Conservation (phyloP, 2,113 vertebrate genomes). For the Euleptes europaea region DNA sequence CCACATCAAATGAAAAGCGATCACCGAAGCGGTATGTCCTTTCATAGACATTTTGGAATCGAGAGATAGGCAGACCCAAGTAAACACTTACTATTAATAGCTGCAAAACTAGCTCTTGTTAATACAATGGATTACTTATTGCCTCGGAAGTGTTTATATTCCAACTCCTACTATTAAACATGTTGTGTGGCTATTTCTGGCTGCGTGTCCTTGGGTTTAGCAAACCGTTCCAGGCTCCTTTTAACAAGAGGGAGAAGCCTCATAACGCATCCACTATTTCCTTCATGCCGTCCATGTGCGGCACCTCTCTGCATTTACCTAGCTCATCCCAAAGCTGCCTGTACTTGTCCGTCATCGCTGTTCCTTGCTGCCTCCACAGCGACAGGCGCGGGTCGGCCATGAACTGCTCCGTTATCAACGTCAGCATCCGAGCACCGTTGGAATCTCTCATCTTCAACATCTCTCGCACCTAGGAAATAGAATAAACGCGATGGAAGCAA, state of each 20-base stretch:
- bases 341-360: conserved; percentile 96
- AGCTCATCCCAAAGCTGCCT: conserved; percentile 94
- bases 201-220: conserved; percentile 4
- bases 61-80: conserved; percentile 27
- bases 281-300: conserved; percentile 19
- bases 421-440: conserved; percentile 94
- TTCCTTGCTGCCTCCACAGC: conserved; percentile 95
- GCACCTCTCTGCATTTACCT: conserved; percentile 71
- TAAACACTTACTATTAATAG: conserved; percentile 41
- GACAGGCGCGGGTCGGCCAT: conserved; percentile 92
- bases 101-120: conserved; percentile 25
- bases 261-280: conserved; percentile 8
- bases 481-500: conserved; percentile 41
- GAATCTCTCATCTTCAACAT: conserved; percentile 98
- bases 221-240: conserved; percentile 12
- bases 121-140: conserved; percentile 43
- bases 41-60: conserved; percentile 28
- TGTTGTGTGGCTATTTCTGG: conserved; percentile 27
- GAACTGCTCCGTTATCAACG: conserved; percentile 95
- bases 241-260: conserved; percentile 16
- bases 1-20: conserved; percentile 13
- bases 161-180: conserved; percentile 33
- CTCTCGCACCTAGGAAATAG: conserved; percentile 86
- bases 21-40: conserved; percentile 25
- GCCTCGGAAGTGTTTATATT: conserved; percentile 38